A percentile compares a stretch with the other conserved stretches of the same genome.
Conservation (phyloP, 2,797 vertebrate genomes). For the Acomys russatus region DNA sequence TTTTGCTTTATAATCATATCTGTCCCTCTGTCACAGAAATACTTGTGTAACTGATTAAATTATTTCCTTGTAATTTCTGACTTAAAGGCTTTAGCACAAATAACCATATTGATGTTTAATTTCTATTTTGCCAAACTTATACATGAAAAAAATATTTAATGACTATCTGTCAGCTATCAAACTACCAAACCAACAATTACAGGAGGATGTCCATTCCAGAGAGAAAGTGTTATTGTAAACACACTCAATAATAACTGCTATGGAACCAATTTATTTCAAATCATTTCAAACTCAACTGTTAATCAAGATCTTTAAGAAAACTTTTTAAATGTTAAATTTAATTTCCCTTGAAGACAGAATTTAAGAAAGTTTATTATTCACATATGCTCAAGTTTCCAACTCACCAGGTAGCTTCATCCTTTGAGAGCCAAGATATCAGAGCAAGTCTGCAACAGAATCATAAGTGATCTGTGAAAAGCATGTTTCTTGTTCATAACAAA, state of each 20-base stretch:
- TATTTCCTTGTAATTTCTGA: background rate
- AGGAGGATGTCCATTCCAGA: rapidly evolving
- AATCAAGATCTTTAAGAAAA: background rate
- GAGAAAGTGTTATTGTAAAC: background rate
- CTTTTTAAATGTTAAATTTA: background rate
- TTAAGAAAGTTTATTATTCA: background rate
- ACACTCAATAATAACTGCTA: background rate
- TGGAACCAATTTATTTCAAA: background rate
- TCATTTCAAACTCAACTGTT: background rate
- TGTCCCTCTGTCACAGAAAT: background rate
- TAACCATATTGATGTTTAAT: background rate
- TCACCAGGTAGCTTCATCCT: background rate
- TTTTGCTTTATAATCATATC: background rate
- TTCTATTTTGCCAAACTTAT: background rate
- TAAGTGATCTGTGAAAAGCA: background rate
- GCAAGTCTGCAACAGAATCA: background rate
- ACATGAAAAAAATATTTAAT: background rate
- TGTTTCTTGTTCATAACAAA: background rate
- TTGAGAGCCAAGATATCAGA: background rate
- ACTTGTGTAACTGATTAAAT: background rate
- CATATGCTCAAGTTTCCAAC: background rate
- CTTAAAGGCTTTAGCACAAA: background rate
- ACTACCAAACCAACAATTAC: background rate
- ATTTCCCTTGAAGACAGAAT: background rate
- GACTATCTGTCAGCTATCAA: background rate